Evolutionary conservation across 2,797 vertebrate genomes (phyloP), one percentile per base, ranked within the genome.

Genomic region (Scarus forsteni): DNA sequence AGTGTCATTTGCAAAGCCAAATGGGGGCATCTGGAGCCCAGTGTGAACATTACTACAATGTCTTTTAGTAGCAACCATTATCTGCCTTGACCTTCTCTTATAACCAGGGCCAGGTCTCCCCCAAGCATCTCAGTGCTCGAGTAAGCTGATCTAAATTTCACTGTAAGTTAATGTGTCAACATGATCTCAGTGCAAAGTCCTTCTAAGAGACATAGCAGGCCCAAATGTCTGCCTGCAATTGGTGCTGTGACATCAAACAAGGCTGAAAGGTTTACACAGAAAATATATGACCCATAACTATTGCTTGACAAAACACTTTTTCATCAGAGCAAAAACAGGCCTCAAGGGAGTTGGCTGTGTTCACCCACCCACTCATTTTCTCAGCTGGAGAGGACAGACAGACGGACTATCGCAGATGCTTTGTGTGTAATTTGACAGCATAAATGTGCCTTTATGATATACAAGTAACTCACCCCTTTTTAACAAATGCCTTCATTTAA

Each of bases 401-500:
- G 66, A 81, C 62, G 52, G 75, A 75, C 62, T 6, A 8, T 27
- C 66, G 9, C 85, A 88, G 85, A 87, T 89, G 85, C 69, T 80
- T 36, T 51, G 74, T 75, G 85, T 78, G 79, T 85, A 62, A 79
- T 68, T 42, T 8, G 34, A 60, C 70, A 62, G 80, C 36, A 55
- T 73, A 66, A 80, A 77, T 80, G 74, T 70, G 73, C 57, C 76
- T 35, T 42, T 72, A 36, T 83, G 80, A 88, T 80, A 67, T 66
- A 75, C 71, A 81, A 81, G 70, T 74, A 84, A 91, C 75, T 89
- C 85, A 90, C 50, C 61, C 66, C 19, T 81, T 80, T 77, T 56
- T 56, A 75, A 85, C 81, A 83, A 89, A 83, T 16, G 75, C 75
- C 77, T 79, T 80, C 70, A 64, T 86, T 87, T 89, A 84, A 66